A percentile compares a stretch with the other conserved stretches of the same genome.
Evolutionary conservation across 1,140 invertebrate genomes (phyloP).

Genomic region (Scylla paramamosain): DNA sequence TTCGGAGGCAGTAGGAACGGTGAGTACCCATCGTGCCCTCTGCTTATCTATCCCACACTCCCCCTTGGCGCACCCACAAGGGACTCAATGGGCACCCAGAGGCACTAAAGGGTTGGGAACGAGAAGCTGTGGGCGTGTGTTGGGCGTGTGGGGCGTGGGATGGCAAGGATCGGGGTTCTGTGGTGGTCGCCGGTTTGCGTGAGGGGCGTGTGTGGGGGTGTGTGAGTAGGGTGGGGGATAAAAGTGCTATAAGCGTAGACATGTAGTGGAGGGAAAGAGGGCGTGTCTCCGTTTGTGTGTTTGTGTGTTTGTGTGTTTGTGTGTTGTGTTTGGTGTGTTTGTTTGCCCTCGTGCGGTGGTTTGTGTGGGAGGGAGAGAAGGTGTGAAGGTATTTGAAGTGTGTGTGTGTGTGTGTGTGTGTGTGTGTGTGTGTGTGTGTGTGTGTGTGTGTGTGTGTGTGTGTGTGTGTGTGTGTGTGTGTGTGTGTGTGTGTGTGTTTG

Average conservation of each 20-base stretch:
- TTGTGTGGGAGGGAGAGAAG: too few species aligned
- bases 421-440: too few species aligned
- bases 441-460: too few species aligned
- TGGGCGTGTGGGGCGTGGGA: neutral
- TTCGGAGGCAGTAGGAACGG: constrained; percentile 58
- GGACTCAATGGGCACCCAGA: neutral
- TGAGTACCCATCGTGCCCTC: constrained; percentile 53
- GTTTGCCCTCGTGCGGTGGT: too few species aligned
- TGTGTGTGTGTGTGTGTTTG: too few species aligned
- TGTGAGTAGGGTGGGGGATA: neutral
- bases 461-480: too few species aligned
- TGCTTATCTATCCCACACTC: neutral
- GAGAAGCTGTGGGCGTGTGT: neutral
- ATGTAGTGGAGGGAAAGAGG: neutral
- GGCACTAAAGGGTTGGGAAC: neutral
- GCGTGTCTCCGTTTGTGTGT: neutral
- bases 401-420: too few species aligned
- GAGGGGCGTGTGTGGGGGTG: neutral
- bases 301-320: neutral
- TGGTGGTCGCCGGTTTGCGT: neutral
- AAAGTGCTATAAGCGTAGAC: neutral
- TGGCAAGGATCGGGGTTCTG: neutral
- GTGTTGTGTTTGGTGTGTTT: neutral
- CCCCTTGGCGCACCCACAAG: neutral
- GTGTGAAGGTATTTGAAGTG: too few species aligned